A percentile compares a stretch with the other conserved stretches of the same genome.
Evolutionary conservation across 30 jellyfish, hydroid and myxozoan genomes (phyloP).

Genomic region (Rhopilema esculentum): DNA sequence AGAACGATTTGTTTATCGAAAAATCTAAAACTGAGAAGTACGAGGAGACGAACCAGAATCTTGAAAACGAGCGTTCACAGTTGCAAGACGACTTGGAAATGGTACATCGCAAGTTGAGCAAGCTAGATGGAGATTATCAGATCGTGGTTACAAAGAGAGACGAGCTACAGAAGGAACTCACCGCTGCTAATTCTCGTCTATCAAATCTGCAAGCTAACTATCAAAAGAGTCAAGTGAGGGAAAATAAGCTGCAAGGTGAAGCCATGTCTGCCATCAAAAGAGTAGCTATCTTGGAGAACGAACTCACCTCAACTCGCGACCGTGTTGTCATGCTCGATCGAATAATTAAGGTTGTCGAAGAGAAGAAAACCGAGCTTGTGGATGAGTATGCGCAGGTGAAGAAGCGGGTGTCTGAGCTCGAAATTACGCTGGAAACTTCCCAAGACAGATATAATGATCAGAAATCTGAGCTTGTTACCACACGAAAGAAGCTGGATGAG

Average conservation of each 20-base stretch:
- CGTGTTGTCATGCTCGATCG: slow-evolving; percentile 80
- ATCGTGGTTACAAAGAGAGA: slow-evolving; percentile 76
- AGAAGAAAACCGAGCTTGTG: slow-evolving; percentile 59
- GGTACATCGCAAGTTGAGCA: slow-evolving; percentile 85
- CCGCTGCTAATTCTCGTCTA: slow-evolving; percentile 73
- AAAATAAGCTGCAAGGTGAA: slow-evolving; percentile 84
- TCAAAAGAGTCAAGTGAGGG: slow-evolving; percentile 93
- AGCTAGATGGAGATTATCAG: slow-evolving; percentile 91
- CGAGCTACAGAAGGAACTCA: slow-evolving; percentile 89
- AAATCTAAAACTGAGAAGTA: slow-evolving; percentile 76
- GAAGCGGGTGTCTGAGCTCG: slow-evolving; percentile 93
- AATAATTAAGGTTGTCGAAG: slow-evolving; percentile 76
- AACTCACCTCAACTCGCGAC: slow-evolving; percentile 88
- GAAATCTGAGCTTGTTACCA: slow-evolving; percentile 71
- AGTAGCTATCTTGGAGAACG: slow-evolving; percentile 91
- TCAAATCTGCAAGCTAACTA: slow-evolving; percentile 79
- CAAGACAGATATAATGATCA: slow-evolving; percentile 87
- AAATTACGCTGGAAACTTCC: slow-evolving; percentile 82
- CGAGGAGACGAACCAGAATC: slow-evolving; percentile 77
- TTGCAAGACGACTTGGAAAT: slow-evolving; percentile 82
- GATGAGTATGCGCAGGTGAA: slow-evolving; percentile 79
- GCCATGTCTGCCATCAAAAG: slow-evolving; percentile 87
- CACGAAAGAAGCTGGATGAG: slow-evolving; percentile 80
- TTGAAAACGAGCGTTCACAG: slow-evolving; percentile 76
- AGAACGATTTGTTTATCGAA: slow-evolving; percentile 72